Evolutionary conservation across 2,797 vertebrate species (phyloP).

Genomic region (Cyclopterus lumpus): DNA sequence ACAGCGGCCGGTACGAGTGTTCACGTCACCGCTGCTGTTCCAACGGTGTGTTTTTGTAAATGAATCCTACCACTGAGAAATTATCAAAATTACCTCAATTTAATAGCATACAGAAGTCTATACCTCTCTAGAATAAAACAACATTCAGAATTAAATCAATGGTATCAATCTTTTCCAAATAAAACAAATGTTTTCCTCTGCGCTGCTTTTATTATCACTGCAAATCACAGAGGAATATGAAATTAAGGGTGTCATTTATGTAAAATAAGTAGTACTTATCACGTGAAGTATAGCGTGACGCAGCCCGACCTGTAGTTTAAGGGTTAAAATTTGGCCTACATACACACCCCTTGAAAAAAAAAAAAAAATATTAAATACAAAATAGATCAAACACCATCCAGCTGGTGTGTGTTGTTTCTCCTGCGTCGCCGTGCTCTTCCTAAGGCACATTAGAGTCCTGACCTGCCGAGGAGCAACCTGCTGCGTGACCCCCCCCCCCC

Average conservation of each 20-base stretch:
- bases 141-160: conserved; percentile 61
- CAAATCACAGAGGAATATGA: conserved; percentile 50
- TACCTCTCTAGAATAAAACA: conserved; percentile 58
- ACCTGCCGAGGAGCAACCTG: conserved; percentile 61
- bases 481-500: too few species aligned
- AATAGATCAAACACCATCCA: conserved; percentile 44
- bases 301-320: conserved; percentile 42
- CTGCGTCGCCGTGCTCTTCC: conserved; percentile 74
- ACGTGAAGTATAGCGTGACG: conserved; percentile 40
- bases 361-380: not conserved
- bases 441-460: conserved; percentile 93
- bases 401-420: conserved; percentile 54
- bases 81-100: conserved; percentile 68
- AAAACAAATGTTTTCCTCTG: conserved; percentile 22
- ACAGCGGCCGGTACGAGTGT: conserved; percentile 70
- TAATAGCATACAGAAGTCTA: conserved; percentile 60
- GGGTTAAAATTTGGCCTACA: conserved; percentile 62
- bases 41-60: conserved; percentile 37
- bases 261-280: conserved; percentile 51
- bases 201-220: conserved; percentile 44
- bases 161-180: conserved; percentile 13
- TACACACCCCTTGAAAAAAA: conserved; percentile 32
- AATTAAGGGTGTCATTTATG: conserved; percentile 22
- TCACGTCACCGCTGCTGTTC: conserved; percentile 38
- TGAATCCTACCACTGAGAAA: conserved; percentile 62